These are phyloP conservation scores for Dendrocincla tyrannina DNA, from an alignment of 2,797 vertebrate genomes.

Conservation along the genomic window DNA sequence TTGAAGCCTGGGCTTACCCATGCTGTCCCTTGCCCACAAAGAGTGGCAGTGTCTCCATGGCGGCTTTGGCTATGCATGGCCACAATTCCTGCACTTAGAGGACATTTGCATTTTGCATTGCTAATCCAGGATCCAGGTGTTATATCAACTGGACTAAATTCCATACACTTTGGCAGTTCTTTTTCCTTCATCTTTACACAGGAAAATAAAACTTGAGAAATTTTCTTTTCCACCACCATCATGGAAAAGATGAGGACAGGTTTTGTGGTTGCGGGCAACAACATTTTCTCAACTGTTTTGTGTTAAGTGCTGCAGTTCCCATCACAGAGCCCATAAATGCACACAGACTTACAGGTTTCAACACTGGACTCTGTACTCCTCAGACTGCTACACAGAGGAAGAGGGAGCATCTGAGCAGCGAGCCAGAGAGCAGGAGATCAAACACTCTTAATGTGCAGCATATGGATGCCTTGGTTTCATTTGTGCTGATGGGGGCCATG, in stretches of 20 bases:
- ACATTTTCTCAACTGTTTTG: neutral
- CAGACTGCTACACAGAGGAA: neutral
- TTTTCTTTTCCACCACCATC: neutral
- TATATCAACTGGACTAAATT: neutral
- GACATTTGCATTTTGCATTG: neutral
- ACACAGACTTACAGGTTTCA: neutral
- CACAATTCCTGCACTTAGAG: neutral
- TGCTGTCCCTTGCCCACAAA: neutral
- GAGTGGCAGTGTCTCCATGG: fast-evolving
- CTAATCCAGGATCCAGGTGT: neutral
- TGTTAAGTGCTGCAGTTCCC: neutral
- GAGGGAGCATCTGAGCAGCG: neutral
- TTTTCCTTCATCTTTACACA: neutral
- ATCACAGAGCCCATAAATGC: neutral
- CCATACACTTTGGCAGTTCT: neutral
- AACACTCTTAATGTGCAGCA: conserved; percentile 31
- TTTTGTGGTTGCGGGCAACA: neutral
- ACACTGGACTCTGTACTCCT: neutral
- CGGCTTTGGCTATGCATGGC: neutral
- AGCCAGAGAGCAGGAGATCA: conserved; percentile 16
- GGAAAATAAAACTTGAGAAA: neutral
- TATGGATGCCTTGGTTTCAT: conserved; percentile 51
- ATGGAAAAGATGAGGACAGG: neutral
- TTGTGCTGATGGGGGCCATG: neutral
- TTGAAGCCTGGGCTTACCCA: neutral